Base-by-base conservation (phyloP, 2,113 vertebrate species). In the Prionailurus viverrinus region DNA sequence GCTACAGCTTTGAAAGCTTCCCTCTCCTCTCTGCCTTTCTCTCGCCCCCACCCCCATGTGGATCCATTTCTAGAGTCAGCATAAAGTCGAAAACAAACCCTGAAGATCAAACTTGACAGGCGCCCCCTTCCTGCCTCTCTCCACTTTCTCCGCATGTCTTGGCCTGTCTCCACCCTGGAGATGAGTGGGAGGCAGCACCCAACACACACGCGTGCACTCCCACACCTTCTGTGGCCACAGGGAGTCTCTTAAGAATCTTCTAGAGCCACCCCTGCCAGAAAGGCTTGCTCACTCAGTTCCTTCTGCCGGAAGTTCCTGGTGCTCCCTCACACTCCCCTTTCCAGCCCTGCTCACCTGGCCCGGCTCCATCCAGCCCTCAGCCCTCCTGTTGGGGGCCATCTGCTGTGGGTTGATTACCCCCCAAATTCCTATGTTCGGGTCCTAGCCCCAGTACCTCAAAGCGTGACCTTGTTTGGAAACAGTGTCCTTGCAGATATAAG, bases 1-100 rank as follows among this genome's bases (percentile, higher is more conserved):
- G 91, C 95, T 96, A 80, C 27, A 58, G 94, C 97, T 97, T 66
- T 65, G 96, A 91, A 93, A 96, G 65, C 13, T 78, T 82, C 89
- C 73, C 14, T 78, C 88, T 61, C 92, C 14, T 33, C 51, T n/a
- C 97, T 76, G 81, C 86, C 69, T 3, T 63, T 79, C 25, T 39
- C 66, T 15, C 1, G 7, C 58, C 1, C 90, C 94, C 71, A 55
- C 95, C 73, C 94, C 58, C 95, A 41, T 0, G 1, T 93, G 91
- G 89, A 3, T 63, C 91, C 92, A 33, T 93, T 89, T 91, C 94
- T 19, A 74, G n/a, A 74, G 27, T 36, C 91, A 91, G 78, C 85
- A 58, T 0, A 9, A 88, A 95, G 61, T 96, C 73, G 66, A 83
- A 93, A 91, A 45, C 94, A 96, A 94, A 74, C 48, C 33, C 5